phyloP scores from a whole-genome alignment of 2,888 invertebrate genomes.

The Phymatocera aterrima region DNA sequence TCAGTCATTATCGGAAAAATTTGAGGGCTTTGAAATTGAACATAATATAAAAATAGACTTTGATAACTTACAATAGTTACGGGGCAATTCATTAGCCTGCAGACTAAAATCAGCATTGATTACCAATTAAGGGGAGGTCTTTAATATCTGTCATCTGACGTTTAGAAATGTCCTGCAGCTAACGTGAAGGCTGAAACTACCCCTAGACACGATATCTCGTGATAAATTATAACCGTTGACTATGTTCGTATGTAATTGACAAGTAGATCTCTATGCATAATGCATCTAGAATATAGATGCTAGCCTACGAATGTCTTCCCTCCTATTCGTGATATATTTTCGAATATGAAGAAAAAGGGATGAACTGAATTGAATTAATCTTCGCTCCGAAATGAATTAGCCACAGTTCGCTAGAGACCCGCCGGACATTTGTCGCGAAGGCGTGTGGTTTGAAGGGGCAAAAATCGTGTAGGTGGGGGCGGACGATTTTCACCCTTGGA shows the following conservation, averaged over 20 bases:
- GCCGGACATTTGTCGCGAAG: background rate
- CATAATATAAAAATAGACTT: slow-evolving; percentile 11
- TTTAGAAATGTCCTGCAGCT: slow-evolving; percentile 40
- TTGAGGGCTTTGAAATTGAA: background rate
- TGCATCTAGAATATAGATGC: background rate
- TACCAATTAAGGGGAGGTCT: slow-evolving; percentile 31
- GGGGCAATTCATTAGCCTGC: slow-evolving; percentile 19
- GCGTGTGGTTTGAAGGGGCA: background rate
- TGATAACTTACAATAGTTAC: background rate
- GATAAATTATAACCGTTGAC: slow-evolving; percentile 29
- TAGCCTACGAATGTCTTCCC: background rate
- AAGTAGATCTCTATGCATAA: background rate
- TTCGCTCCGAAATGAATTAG: too few species aligned
- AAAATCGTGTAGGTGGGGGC: background rate
- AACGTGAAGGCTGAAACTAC: slow-evolving; percentile 32
- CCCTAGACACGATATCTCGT: slow-evolving; percentile 36
- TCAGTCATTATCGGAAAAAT: background rate
- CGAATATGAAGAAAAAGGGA: too few species aligned
- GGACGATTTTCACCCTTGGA: background rate
- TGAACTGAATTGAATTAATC: too few species aligned
- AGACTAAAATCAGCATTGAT: slow-evolving; percentile 41
- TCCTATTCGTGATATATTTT: background rate
- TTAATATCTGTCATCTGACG: slow-evolving; percentile 42
- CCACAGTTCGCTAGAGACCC: background rate
- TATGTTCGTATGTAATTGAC: slow-evolving; percentile 35